Conservation (phyloP, 2,888 invertebrate genomes). For the Anoncus sp. region DNA sequence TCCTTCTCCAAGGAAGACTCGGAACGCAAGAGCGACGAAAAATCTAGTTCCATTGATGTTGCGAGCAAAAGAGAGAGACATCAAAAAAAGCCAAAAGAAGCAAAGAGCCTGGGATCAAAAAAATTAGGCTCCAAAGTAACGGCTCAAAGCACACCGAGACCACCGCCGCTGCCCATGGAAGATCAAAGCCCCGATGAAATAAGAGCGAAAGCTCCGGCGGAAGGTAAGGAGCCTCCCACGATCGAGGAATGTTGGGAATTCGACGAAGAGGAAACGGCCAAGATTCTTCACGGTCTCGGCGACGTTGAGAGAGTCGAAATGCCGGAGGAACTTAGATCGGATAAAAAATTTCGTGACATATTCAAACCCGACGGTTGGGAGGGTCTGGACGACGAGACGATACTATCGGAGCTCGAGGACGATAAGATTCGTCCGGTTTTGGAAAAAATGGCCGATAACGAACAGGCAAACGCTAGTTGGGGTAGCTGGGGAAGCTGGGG, state of each 20-base stretch:
- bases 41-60: background rate
- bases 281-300: conserved; percentile 53
- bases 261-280: conserved; percentile 78
- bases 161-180: conserved; percentile 39
- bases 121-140: conserved; percentile 71
- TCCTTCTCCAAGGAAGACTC: background rate
- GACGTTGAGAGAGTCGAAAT: conserved; percentile 69
- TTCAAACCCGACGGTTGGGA: conserved; percentile 83
- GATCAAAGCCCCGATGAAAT: conserved; percentile 40
- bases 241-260: conserved; percentile 85
- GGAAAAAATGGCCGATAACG: conserved; percentile 77
- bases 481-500: conserved; percentile 91
- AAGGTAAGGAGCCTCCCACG: conserved; percentile 74
- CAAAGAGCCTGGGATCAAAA: conserved; percentile 62
- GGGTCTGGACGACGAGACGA: conserved; percentile 75
- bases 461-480: conserved; percentile 77
- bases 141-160: conserved; percentile 2
- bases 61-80: conserved; percentile 51
- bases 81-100: conserved; percentile 64
- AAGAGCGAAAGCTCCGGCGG: conserved; percentile 48
- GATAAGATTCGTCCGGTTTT: conserved; percentile 72
- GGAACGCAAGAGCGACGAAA: background rate
- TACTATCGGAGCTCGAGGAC: conserved; percentile 79
- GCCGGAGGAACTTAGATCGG: conserved; percentile 78
- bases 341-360: conserved; percentile 79